These are phyloP conservation scores for Liparis tanakae DNA, from an alignment of 2,797 vertebrate genomes.

Conservation along the genomic window DNA sequence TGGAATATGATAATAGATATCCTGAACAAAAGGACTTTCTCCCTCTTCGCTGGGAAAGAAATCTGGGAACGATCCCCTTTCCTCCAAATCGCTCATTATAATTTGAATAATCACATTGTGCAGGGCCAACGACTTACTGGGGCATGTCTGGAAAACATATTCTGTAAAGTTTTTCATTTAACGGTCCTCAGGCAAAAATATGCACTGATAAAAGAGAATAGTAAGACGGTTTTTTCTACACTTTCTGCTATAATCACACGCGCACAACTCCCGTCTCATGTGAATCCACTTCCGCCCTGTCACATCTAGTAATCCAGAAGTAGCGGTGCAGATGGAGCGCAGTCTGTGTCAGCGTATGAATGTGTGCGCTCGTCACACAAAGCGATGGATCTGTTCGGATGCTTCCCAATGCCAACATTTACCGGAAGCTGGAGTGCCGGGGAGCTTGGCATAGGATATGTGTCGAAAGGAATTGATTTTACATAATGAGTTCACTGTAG, in stretches of 20 bases:
- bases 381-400: conserved; percentile 37
- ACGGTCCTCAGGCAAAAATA: conserved; percentile 12
- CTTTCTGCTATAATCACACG: background rate
- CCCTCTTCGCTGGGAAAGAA: conserved; percentile 11
- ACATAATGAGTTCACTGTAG: conserved; percentile 68
- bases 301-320: conserved; percentile 13
- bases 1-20: conserved; percentile 2
- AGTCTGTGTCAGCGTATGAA: conserved; percentile 40
- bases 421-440: conserved; percentile 46
- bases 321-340: conserved; percentile 36
- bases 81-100: conserved; percentile 34
- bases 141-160: conserved; percentile 12
- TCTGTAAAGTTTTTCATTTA: conserved; percentile 34
- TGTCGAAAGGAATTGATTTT: conserved; percentile 68
- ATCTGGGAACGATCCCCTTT: conserved; percentile 12
- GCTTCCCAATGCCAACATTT: conserved; percentile 43
- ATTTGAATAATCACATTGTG: conserved; percentile 36
- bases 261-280: background rate
- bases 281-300: conserved; percentile 1
- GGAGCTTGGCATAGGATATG: conserved; percentile 45
- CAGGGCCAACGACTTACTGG: conserved; percentile 6
- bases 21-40: conserved; percentile 8
- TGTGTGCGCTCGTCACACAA: conserved; percentile 37
- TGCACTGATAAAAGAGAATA: conserved; percentile 19
- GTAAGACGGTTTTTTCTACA: background rate